Evolutionary conservation across 2,888 invertebrate genomes (phyloP), one percentile per base, ranked within the genome.

Genomic region (Temnothorax unifasciatus): DNA sequence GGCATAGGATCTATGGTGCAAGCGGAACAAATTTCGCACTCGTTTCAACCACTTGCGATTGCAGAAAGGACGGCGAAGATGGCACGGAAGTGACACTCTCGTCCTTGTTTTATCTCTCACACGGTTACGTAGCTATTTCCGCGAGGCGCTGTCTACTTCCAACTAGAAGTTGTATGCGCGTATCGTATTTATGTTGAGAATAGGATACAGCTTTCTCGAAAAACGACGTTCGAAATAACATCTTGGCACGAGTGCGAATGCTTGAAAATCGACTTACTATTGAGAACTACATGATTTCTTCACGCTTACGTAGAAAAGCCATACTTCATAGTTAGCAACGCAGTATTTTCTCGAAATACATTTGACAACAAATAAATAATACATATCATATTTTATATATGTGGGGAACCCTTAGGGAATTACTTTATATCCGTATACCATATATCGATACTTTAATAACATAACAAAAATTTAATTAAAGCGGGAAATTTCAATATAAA

Each of bases 141-240:
- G 59, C 82, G 81, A 76, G 68, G 57, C 63, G 57, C 63, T 82
- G 86, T 85, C 86, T 85, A 84, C 85, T 85, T 85, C 82, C 85
- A 75, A 75, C 75, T 81, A 66, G 47, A 63, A 34, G 59, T 21
- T 76, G 54, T 71, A 84, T 79, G 73, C 85, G 79, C 87, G 90
- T 85, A 82, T 84, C 88, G 82, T 82, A 85, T 86, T 89, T 82
- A 77, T 82, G 82, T 71, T 69, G 77, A 77, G 82, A 88, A 86
- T 71, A 54, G 57, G 83, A 86, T 79, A 83, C 76, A 29, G 54
- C 73, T 86, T 61, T 74, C 73, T 63, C 75, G 86, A 85, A 88
- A 83, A 88, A 86, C 89, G 85, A 90, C 89, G 87, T 88, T 87
- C 87, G 85, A 89, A 92, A 92, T 88, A 90, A 92, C 86, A 90